Conservation (phyloP, 2,113 vertebrate genomes). For the Danionella cerebrum region DNA sequence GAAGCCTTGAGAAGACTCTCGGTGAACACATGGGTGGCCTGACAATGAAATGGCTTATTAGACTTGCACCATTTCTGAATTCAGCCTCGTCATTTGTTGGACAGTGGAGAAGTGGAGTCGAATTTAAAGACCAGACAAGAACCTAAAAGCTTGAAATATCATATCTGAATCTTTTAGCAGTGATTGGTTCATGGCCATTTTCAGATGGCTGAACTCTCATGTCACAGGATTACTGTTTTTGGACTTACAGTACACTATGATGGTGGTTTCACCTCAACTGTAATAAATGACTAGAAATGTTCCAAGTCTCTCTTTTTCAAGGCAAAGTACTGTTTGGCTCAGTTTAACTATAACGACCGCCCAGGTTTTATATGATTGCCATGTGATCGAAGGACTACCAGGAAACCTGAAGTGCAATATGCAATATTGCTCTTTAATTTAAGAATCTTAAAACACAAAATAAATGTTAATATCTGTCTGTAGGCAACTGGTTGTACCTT, state of each 20-base stretch:
- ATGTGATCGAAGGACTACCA: too few species aligned
- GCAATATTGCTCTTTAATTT: neutral
- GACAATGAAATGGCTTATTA: slow-evolving; percentile 32
- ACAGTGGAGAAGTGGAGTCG: slow-evolving; percentile 8
- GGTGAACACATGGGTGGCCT: slow-evolving; percentile 25
- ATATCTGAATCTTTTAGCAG: slow-evolving; percentile 15
- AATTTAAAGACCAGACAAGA: slow-evolving; percentile 24
- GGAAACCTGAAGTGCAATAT: neutral
- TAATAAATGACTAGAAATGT: slow-evolving; percentile 33
- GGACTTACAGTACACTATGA: slow-evolving; percentile 4
- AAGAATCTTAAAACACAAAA: neutral
- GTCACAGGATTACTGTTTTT: slow-evolving; percentile 35
- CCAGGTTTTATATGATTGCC: slow-evolving; percentile 35
- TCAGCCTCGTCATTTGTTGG: slow-evolving; percentile 23
- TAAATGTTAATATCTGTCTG: neutral
- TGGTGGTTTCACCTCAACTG: slow-evolving; percentile 20
- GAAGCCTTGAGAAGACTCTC: slow-evolving; percentile 4
- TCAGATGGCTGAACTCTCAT: slow-evolving; percentile 32
- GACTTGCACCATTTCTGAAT: slow-evolving; percentile 29
- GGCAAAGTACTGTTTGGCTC: neutral
- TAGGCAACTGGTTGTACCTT: neutral
- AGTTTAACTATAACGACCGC: slow-evolving; percentile 36
- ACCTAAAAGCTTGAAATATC: slow-evolving; percentile 29
- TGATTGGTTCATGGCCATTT: neutral
- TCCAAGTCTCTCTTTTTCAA: slow-evolving; percentile 10